Evolutionary conservation across 2,797 vertebrate genomes (phyloP).

Genomic region (Buceros bicornis): DNA sequence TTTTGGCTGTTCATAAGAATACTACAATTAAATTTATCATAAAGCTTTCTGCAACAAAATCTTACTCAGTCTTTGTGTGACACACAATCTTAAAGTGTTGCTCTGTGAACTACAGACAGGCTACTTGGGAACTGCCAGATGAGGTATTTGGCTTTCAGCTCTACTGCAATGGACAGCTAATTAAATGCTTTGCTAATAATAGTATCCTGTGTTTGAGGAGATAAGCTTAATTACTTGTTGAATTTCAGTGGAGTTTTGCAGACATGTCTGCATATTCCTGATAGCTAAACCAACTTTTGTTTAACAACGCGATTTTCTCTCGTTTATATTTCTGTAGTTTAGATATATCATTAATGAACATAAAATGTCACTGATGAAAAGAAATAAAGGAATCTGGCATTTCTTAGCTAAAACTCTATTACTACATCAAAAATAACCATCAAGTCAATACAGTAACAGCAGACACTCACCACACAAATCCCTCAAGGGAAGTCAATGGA

Average conservation of each 20-base stretch:
- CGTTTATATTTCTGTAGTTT: slow-evolving; percentile 2
- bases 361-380: neutral
- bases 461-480: neutral
- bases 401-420: neutral
- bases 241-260: slow-evolving; percentile 33
- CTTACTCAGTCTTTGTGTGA: neutral
- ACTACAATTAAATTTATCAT: neutral
- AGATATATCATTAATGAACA: neutral
- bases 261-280: neutral
- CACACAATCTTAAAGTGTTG: neutral
- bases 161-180: slow-evolving; percentile 27
- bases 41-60: slow-evolving; percentile 1
- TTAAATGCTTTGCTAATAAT: slow-evolving; percentile 66
- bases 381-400: neutral
- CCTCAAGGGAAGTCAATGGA: neutral
- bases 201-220: slow-evolving; percentile 17
- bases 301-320: neutral
- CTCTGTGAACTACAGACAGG: slow-evolving; percentile 16
- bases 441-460: neutral
- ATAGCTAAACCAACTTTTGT: neutral
- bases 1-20: neutral
- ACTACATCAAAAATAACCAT: neutral
- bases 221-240: slow-evolving; percentile 43
- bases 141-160: slow-evolving; percentile 42
- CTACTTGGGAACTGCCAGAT: slow-evolving; percentile 33